Evolutionary conservation across 1,140 invertebrate species (phyloP).

Genomic region (Trinorchestia longiramus): DNA sequence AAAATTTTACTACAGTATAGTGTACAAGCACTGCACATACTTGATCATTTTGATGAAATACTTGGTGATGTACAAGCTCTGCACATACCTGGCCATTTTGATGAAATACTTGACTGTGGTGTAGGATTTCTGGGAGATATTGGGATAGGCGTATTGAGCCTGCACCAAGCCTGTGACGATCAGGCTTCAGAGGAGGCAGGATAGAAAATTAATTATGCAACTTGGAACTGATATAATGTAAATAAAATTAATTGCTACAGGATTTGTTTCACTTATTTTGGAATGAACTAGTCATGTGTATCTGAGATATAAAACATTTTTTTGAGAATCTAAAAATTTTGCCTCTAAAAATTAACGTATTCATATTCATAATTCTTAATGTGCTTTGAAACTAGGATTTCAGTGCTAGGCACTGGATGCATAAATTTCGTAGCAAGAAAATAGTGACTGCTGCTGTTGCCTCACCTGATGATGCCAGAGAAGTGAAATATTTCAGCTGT

Average conservation of each 20-base stretch:
- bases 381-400: background rate
- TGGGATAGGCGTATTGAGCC: slow-evolving; percentile 76
- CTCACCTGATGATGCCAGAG: slow-evolving; percentile 74
- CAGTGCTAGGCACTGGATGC: background rate
- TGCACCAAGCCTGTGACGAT: slow-evolving; percentile 76
- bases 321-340: too few species aligned
- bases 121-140: slow-evolving; percentile 76
- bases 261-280: background rate
- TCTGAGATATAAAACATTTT: background rate
- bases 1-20: too few species aligned
- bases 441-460: background rate
- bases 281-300: background rate
- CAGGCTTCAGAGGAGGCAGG: slow-evolving; percentile 70
- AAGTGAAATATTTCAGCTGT: slow-evolving; percentile 76
- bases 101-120: slow-evolving; percentile 77
- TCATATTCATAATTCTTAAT: background rate
- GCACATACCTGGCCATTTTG: slow-evolving; percentile 74
- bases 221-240: too few species aligned
- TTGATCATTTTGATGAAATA: slow-evolving; percentile 77
- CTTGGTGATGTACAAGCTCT: slow-evolving; percentile 68
- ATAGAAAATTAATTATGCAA: background rate
- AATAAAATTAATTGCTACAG: background rate
- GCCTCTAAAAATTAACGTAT: too few species aligned
- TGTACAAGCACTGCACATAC: too few species aligned
- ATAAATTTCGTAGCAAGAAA: background rate